A percentile compares a stretch with the other conserved stretches of the same genome.
These are phyloP conservation scores for Phoebastria nigripes DNA, from an alignment of 2,797 vertebrate genomes.

Conservation along the genomic window DNA sequence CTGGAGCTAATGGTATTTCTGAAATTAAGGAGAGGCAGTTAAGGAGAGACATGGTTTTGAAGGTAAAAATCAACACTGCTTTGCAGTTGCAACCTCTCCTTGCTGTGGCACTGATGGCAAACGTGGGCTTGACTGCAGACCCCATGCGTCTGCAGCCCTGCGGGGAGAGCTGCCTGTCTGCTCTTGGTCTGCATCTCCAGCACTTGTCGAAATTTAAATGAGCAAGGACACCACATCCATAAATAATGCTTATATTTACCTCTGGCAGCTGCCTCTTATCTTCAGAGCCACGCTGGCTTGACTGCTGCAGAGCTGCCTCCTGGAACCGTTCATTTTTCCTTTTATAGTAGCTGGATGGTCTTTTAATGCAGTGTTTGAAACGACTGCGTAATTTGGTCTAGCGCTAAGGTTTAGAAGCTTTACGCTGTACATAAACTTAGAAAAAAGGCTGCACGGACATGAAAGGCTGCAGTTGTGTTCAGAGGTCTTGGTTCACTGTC, in stretches of 20 bases:
- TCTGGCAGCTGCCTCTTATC: conserved; percentile 50
- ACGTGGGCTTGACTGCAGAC: neutral
- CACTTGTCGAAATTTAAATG: neutral
- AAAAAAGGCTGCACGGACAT: neutral
- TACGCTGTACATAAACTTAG: neutral
- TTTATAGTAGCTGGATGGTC: conserved; percentile 17
- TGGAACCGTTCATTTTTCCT: conserved; percentile 13
- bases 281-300: conserved; percentile 8
- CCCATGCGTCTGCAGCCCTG: neutral
- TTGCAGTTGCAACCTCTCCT: neutral
- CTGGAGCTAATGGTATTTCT: neutral
- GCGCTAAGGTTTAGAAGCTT: neutral
- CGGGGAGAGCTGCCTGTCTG: neutral
- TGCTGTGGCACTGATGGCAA: neutral
- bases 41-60: neutral
- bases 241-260: neutral
- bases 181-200: neutral
- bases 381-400: accelerated
- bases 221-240: neutral
- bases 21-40: neutral
- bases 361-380: conserved; percentile 44
- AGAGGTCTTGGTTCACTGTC: neutral
- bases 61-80: neutral
- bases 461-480: neutral
- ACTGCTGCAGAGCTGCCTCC: neutral